Base-by-base conservation (phyloP, 2,888 invertebrate species). In the Ypsolopha sequella region DNA sequence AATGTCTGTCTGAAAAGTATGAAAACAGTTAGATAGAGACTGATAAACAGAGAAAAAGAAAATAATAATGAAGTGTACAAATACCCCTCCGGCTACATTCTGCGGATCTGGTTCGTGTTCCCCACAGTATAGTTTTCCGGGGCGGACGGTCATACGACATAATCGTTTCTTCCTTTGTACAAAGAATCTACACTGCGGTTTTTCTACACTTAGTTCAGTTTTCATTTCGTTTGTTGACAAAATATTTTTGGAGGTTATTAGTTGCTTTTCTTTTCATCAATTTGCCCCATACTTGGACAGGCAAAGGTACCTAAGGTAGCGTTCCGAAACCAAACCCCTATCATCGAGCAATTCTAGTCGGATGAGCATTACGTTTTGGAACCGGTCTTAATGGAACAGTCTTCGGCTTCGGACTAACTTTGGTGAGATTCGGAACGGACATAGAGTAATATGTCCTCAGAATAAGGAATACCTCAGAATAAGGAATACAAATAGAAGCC, bases 81-180 rank as follows among this genome's bases (percentile, higher is more conserved):
- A 1, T 41, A 76, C 84, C 66, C 72, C 61, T 51, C 67, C 72
- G 51, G 65, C 62, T 14, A 61, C 61, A 14, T 63, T 59, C 50
- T 53, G 61, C 1, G 76, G 79, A 41, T 70, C 65, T 3, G 81
- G 88, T 55, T 88, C 82, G 67, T 93, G 94, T 65, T 94, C 94
- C 0, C 92, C 93, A 65, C 94, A 94, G 66, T 89, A 94, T 54
- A 88, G 76, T 14, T 88, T 88, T 0, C 91, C 92, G n/a, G 88
- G 82, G 55, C 89, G 89, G 6, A 92, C 90, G 0, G 91, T 89
- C 93, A 94, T 93, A 58, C 92, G 91, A 65, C 94, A 94, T 56
- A 88, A 89, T 2, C 94, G 88, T 64, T 92, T 92, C 61, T 94
- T 94, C 34, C 92, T 85, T 38, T 84, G 63, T 0, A 94, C 91